Evolutionary conservation across 2,888 invertebrate genomes (phyloP).

Genomic region (Apamea anceps): DNA sequence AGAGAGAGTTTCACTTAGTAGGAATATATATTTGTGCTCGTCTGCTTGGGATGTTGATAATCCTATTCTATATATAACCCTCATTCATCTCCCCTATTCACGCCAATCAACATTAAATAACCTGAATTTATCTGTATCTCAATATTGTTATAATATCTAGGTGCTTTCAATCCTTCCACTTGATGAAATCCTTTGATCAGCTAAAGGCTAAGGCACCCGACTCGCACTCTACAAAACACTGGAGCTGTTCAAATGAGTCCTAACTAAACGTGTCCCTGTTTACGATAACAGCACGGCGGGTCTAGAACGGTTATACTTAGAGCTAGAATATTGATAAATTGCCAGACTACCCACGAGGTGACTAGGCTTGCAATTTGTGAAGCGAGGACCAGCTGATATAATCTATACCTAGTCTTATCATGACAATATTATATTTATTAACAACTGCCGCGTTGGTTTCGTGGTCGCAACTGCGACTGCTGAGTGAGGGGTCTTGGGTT

Average conservation of each 20-base stretch:
- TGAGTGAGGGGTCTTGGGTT: too few relatives aligned
- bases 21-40: slow-evolving; percentile 11
- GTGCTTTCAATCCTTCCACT: slow-evolving; percentile 19
- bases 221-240: too few relatives aligned
- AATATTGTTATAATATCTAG: background rate
- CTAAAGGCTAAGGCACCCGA: too few relatives aligned
- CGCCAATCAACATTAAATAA: background rate
- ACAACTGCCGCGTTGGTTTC: too few relatives aligned
- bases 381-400: slow-evolving; percentile 24
- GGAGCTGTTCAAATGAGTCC: background rate
- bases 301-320: slow-evolving; percentile 13
- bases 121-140: background rate
- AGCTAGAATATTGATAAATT: slow-evolving; percentile 41
- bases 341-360: slow-evolving; percentile 12
- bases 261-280: slow-evolving; percentile 2
- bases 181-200: slow-evolving; percentile 28
- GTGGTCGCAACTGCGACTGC: too few relatives aligned
- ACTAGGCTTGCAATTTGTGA: slow-evolving; percentile 21
- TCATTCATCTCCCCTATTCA: background rate
- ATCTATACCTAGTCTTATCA: background rate
- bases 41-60: background rate
- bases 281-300: background rate
- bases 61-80: background rate
- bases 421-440: background rate
- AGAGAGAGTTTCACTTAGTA: too few relatives aligned